Evolutionary conservation across 1,140 invertebrate species (phyloP).

Genomic region (Drosophila kikkawai): DNA sequence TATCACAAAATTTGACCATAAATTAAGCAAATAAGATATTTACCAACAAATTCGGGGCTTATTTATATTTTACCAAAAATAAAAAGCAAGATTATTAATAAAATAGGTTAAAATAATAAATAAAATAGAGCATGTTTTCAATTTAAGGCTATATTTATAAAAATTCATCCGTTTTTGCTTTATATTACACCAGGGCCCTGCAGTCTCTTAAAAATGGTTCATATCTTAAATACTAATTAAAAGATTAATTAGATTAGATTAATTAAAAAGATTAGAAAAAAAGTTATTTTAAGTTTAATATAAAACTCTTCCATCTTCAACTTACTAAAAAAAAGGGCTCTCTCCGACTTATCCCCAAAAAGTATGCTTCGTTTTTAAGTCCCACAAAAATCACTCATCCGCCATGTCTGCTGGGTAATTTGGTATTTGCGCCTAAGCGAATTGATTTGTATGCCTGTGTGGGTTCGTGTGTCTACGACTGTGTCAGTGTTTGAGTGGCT

Average conservation of each 20-base stretch:
- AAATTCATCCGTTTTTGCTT: neutral
- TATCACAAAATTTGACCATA: no score
- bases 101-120: neutral
- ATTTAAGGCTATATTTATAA: neutral
- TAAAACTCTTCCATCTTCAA: neutral
- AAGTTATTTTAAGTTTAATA: neutral
- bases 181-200: neutral
- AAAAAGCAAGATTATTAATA: neutral
- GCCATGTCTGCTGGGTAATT: constrained; percentile 65
- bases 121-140: neutral
- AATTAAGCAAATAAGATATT: neutral
- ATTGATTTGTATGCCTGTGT: constrained; percentile 76
- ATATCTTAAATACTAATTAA: no score
- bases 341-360: neutral
- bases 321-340: neutral
- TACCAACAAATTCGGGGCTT: neutral
- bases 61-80: no score
- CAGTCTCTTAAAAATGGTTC: no score
- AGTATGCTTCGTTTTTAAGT: constrained; percentile 2
- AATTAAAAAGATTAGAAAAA: no score
- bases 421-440: constrained; percentile 79
- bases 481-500: constrained; percentile 43
- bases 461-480: constrained; percentile 44
- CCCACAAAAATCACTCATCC: constrained; percentile 3
- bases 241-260: no score